phyloP scores from a whole-genome alignment of 2,797 vertebrate genomes.

The Acomys russatus region DNA sequence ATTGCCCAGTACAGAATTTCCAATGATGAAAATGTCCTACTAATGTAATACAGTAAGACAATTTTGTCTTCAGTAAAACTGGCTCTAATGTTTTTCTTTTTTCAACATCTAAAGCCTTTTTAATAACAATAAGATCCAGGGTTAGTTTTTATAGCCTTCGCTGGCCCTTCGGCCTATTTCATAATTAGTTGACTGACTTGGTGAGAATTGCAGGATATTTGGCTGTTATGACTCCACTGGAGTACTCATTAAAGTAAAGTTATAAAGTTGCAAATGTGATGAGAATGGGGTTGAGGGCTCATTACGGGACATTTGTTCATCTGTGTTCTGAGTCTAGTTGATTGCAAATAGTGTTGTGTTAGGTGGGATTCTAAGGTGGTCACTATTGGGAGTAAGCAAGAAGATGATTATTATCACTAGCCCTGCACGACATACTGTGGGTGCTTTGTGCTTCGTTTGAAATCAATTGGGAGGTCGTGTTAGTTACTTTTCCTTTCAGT shows the following conservation, averaged over 20 bases:
- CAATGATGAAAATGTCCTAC: neutral
- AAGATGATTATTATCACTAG: neutral
- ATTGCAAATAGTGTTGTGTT: neutral
- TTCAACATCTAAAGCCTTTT: too few relatives aligned
- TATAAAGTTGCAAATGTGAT: neutral
- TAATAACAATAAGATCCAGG: too few relatives aligned
- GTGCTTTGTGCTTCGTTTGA: neutral
- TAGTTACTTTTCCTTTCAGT: neutral
- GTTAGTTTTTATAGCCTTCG: too few relatives aligned
- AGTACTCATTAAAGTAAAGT: neutral
- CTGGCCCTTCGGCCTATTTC: neutral
- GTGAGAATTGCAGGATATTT: neutral
- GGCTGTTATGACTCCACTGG: neutral
- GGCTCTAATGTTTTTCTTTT: neutral
- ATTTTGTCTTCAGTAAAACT: slow-evolving; percentile 31
- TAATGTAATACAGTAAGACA: neutral
- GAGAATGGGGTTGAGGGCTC: neutral
- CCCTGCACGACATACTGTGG: neutral
- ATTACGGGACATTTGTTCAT: neutral
- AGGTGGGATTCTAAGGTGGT: neutral
- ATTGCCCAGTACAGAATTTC: slow-evolving; percentile 28
- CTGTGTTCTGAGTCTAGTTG: neutral
- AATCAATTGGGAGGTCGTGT: neutral
- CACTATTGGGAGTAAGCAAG: neutral
- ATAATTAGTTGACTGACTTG: neutral